Evolutionary conservation across 1,140 invertebrate genomes (phyloP).

Genomic region (Sycobia sp.): DNA sequence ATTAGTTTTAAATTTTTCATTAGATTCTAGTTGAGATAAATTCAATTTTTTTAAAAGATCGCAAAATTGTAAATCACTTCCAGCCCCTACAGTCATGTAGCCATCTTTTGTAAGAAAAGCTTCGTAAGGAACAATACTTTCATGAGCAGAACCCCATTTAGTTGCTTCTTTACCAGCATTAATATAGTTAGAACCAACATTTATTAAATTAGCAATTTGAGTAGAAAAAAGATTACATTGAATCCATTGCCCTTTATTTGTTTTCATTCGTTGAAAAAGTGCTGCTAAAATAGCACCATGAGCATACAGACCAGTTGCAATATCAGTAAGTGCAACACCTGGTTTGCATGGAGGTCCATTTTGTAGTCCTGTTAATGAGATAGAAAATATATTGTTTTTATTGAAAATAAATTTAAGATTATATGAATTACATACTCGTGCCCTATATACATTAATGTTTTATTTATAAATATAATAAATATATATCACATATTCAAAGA

Average conservation of each 20-base stretch:
- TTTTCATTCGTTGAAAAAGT: slow-evolving; percentile 76
- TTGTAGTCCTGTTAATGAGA: slow-evolving; percentile 59
- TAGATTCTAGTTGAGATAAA: slow-evolving; percentile 65
- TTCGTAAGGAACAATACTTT: slow-evolving; percentile 94
- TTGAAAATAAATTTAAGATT: too few species aligned
- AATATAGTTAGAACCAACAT: slow-evolving; percentile 88
- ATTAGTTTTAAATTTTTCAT: slow-evolving; percentile 77
- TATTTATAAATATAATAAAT: too few species aligned
- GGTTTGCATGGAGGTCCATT: slow-evolving; percentile 87
- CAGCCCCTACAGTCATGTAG: slow-evolving; percentile 83
- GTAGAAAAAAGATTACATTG: slow-evolving; percentile 93
- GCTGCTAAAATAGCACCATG: slow-evolving; percentile 96
- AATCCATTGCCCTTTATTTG: slow-evolving; percentile 87
- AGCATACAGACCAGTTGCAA: slow-evolving; percentile 91
- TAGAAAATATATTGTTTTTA: background rate
- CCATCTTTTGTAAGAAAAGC: slow-evolving; percentile 82
- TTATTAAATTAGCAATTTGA: slow-evolving; percentile 86
- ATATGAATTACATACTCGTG: too few species aligned
- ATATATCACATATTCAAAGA: too few species aligned
- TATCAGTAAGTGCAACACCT: slow-evolving; percentile 91
- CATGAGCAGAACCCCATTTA: slow-evolving; percentile 89
- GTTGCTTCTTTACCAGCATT: slow-evolving; percentile 80
- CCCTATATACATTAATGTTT: too few species aligned
- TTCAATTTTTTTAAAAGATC: slow-evolving; percentile 72
- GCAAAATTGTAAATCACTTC: slow-evolving; percentile 78